Evolutionary conservation across 2,113 vertebrate species (phyloP), one percentile per base, ranked within the genome.

Genomic region (Corynorhinus townsendii): DNA sequence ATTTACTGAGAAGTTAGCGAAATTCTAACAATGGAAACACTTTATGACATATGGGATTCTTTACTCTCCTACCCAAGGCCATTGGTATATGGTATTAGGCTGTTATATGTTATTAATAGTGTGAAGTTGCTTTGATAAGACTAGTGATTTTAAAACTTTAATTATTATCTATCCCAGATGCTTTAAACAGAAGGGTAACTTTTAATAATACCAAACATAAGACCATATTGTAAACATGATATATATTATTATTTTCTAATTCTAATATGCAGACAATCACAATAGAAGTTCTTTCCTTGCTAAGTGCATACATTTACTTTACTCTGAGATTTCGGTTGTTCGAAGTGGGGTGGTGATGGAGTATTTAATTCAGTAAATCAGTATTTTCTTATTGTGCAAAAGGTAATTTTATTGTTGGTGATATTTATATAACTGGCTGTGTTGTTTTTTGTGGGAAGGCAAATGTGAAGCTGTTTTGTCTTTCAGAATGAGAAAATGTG

Each of bases 1-100:
- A 64, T 86, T 75, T 93, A 83, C 88, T 59, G 16, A 92, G 72
- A 86, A 85, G 83, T 97, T 93, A 66, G 59, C 56, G 86, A 95
- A 89, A 83, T 96, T 96, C n/a, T 79, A 97, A 80, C 79, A 30
- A n/a, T 38, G 19, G 49, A 97, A 92, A 90, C 64, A 92, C 71
- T 90, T 81, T 71, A 28, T 81, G 43, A 40, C 54, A 79, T 68
- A 12, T 89, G 40, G 20, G 17, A 73, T 89, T 86, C 47, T 82
- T 89, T 26, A 15, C 16, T 54, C 5, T 77, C 1, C 4, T 82
- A 8, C 45, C 30, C 62, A n/a, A 94, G 92, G 7, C 20, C 22
- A 15, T 9, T 28, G 28, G 35, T 22, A 11, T 69, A 33, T 6
- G 4, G 35, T 54, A 4, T 3, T 7, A n/a, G 17, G 2, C 2